These are phyloP conservation scores for Eutrigla gurnardus DNA, from an alignment of 2,797 vertebrate genomes.

Conservation along the genomic window DNA sequence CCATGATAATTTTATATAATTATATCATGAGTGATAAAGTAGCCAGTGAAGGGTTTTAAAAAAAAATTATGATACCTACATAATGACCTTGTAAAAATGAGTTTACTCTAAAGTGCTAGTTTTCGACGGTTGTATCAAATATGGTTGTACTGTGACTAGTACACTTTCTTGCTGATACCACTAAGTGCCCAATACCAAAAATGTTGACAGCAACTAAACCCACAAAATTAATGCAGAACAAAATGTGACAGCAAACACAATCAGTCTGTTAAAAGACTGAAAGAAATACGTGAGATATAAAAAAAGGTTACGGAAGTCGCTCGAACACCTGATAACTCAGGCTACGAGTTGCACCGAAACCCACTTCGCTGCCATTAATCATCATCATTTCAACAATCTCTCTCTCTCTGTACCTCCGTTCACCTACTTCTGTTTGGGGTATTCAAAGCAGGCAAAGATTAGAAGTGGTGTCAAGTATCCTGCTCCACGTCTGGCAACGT, in stretches of 20 bases:
- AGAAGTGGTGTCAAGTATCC: constrained; percentile 70
- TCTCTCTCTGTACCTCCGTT: constrained; percentile 32
- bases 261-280: neutral
- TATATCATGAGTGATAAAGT: neutral
- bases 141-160: neutral
- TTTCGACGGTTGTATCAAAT: neutral
- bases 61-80: neutral
- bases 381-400: constrained; percentile 44
- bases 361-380: constrained; percentile 41
- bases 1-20: constrained; percentile 2
- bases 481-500: constrained; percentile 43
- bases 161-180: neutral
- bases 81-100: neutral
- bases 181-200: neutral
- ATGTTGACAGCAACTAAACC: neutral
- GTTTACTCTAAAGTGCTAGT: neutral
- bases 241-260: constrained; percentile 1
- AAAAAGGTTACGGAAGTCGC: constrained; percentile 6
- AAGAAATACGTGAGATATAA: neutral
- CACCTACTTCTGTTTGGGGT: constrained; percentile 38
- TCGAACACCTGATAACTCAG: constrained; percentile 11
- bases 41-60: neutral
- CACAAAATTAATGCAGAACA: neutral
- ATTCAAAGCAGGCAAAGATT: constrained; percentile 61
- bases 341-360: constrained; percentile 27